These are phyloP conservation scores for Neodiprion virginianus DNA, from an alignment of 1,140 invertebrate species.

Conservation along the genomic window DNA sequence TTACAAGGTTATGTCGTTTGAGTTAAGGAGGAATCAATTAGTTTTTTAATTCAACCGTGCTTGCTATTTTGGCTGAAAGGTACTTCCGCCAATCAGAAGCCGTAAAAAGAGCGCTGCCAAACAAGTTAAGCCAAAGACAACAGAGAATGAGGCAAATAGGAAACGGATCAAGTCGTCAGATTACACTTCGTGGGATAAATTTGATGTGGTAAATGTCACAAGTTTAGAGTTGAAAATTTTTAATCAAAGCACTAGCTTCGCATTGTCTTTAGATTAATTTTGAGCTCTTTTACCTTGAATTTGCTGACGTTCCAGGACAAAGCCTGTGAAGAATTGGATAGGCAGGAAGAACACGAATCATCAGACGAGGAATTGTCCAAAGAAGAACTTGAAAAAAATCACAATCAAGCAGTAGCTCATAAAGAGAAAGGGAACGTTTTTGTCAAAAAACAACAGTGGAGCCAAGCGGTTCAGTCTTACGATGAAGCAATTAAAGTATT, in stretches of 20 bases:
- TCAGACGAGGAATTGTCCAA: conserved; percentile 64
- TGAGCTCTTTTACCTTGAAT: conserved; percentile 18
- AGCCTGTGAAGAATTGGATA: conserved; percentile 74
- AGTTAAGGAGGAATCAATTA: not conserved
- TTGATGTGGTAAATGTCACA: conserved; percentile 72
- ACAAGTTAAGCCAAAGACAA: conserved; percentile 32
- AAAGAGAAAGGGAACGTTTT: conserved; percentile 79
- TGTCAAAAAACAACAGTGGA: conserved; percentile 80
- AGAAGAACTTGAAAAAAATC: conserved; percentile 67
- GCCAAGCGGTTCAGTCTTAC: conserved; percentile 82
- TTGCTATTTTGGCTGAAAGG: conserved; percentile 31
- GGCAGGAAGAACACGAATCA: conserved; percentile 60
- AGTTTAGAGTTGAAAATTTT: too few relatives aligned
- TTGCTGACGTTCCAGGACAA: conserved; percentile 64
- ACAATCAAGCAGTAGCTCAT: conserved; percentile 52
- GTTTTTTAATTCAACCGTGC: conserved; percentile 5
- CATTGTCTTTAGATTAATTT: conserved; percentile 24
- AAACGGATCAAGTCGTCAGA: conserved; percentile 66
- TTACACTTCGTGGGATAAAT: conserved; percentile 81
- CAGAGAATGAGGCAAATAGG: conserved; percentile 35
- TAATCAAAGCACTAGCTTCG: not conserved
- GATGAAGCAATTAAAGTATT: conserved; percentile 79
- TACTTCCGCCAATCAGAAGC: conserved; percentile 65
- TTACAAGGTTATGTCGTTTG: conserved; percentile 8
- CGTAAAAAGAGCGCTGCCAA: conserved; percentile 53